Evolutionary conservation across 2,797 vertebrate genomes (phyloP), one percentile per base, ranked within the genome.

Genomic region (Melopsittacus undulatus): DNA sequence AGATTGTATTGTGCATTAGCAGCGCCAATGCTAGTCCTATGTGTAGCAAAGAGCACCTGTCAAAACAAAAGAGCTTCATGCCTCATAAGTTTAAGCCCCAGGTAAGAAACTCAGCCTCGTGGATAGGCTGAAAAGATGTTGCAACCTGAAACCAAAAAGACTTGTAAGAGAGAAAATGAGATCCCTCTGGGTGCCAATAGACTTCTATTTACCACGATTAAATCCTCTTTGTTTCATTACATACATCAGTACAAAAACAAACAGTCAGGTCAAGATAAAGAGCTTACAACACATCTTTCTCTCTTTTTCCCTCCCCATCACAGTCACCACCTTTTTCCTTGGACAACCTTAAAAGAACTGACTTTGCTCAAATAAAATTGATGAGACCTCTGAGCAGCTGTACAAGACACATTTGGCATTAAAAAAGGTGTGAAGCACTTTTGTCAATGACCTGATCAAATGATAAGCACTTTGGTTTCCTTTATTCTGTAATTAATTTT

Each of bases 211-310:
- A 97, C 97, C 97, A 94, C 22, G 93, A 98, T 98, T 98, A 98
- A 98, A 97, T 98, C 98, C 98, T 98, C 97, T 98, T 98, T 98
- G 98, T 98, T 98, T 98, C 97, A 96, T 98, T 98, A 97, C 96
- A 97, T 94, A 98, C 97, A 95, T 97, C 97, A 96, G 95, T 95
- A 95, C 26, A 97, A 98, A 98, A 98, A 98, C 98, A 98, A 98
- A 98, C 98, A 98, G 82, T 73, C 86, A 93, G 97, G 95, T 97
- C 94, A 94, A 98, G 98, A 98, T 98, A 98, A 98, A 97, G 97
- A 90, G 81, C 92, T 95, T 24, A 70, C 75, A 97, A 96, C 94
- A 89, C 92, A 82, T 95, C 93, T 92, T 97, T 96, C 86, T 93
- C 83, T 96, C 97, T 87, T 93, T 96, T 94, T 80, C 84, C 59